Percentiles rank a stretch among this genome's conserved stretches.
These are phyloP conservation scores for Corythornis leucogaster DNA, from an alignment of 2,797 vertebrate species.

Conservation along the genomic window DNA sequence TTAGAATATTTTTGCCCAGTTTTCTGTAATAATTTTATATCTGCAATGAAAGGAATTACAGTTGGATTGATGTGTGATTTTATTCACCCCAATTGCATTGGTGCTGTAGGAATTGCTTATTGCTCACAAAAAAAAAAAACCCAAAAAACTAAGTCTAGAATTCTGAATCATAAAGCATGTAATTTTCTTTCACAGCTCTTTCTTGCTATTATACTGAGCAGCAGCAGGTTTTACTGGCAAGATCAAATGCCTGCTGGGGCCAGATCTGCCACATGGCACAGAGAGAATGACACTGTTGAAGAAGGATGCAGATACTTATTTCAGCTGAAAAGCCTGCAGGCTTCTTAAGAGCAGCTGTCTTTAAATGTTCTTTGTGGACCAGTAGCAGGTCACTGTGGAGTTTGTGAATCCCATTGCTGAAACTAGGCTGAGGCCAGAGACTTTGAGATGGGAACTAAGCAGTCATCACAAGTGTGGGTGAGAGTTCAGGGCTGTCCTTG, in stretches of 20 bases:
- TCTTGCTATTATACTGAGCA: background rate
- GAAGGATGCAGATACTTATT: background rate
- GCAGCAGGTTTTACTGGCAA: conserved; percentile 4
- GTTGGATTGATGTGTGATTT: background rate
- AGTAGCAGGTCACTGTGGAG: background rate
- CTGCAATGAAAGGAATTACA: background rate
- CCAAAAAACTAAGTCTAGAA: background rate
- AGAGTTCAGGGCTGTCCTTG: background rate
- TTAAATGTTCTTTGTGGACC: background rate
- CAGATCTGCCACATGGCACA: background rate
- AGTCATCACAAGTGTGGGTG: background rate
- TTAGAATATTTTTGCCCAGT: background rate
- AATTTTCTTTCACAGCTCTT: background rate
- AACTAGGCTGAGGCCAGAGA: background rate
- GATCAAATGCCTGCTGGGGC: background rate
- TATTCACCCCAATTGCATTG: background rate
- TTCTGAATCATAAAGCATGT: background rate
- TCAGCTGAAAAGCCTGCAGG: background rate
- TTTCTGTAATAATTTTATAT: background rate
- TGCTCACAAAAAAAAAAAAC: background rate
- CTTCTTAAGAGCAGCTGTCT: background rate
- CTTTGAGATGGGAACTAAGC: background rate
- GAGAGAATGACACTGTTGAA: background rate
- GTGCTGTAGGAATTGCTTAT: background rate
- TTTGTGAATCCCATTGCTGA: background rate